Percentiles rank a stretch among this genome's conserved stretches.
phyloP scores from a whole-genome alignment of 2,797 vertebrate genomes.

The Hoplostethus mediterraneus region DNA sequence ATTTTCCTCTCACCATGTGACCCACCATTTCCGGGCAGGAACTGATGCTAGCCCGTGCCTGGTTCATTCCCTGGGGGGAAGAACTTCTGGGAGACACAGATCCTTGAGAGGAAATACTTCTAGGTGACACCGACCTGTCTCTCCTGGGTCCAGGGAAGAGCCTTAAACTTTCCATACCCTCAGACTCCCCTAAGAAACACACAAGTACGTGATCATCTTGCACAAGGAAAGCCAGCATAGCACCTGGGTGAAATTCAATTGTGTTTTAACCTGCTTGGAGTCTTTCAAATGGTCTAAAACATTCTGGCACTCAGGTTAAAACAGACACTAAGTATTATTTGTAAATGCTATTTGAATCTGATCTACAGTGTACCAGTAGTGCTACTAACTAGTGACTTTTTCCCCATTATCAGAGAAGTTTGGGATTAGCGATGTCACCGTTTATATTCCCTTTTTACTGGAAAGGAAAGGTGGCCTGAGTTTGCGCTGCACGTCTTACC shows the following conservation, averaged over 20 bases:
- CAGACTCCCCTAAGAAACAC: conserved; percentile 50
- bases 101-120: conserved; percentile 38
- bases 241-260: neutral
- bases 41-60: conserved; percentile 66
- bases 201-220: neutral
- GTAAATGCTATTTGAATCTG: too few relatives aligned
- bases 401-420: too few relatives aligned
- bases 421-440: too few relatives aligned
- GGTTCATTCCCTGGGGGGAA: conserved; percentile 39
- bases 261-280: too few relatives aligned
- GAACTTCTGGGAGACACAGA: conserved; percentile 41
- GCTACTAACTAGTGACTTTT: too few relatives aligned
- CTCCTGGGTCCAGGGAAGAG: conserved; percentile 45
- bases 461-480: neutral
- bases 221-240: neutral
- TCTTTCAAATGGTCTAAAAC: neutral
- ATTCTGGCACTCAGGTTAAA: too few relatives aligned
- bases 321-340: too few relatives aligned
- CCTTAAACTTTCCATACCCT: conserved; percentile 24
- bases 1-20: conserved; percentile 67
- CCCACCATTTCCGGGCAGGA: conserved; percentile 85
- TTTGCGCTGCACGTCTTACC: conserved; percentile 56
- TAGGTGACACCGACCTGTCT: conserved; percentile 33
- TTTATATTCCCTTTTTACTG: neutral
- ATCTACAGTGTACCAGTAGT: too few relatives aligned